Evolutionary conservation across 2,888 invertebrate genomes (phyloP).

Genomic region (Melolontha melolontha): DNA sequence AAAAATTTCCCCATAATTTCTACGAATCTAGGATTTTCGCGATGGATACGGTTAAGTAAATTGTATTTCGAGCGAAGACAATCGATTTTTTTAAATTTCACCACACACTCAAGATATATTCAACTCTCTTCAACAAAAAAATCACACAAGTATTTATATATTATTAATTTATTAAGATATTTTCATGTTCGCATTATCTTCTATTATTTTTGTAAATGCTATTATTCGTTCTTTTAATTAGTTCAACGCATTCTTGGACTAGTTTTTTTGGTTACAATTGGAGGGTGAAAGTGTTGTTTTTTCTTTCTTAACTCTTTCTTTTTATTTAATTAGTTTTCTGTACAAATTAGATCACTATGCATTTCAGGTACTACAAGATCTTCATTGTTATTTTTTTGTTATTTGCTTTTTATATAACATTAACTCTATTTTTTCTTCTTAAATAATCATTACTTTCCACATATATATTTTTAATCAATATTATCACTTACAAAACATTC

Average conservation of each 20-base stretch:
- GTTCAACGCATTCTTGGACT: conserved; percentile 51
- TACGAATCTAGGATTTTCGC: conserved; percentile 5
- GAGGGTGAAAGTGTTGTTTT: conserved; percentile 47
- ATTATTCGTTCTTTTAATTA: conserved; percentile 44
- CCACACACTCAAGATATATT: conserved; percentile 52
- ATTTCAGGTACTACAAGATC: conserved; percentile 51
- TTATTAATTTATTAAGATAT: conserved; percentile 38
- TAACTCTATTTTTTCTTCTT: conserved; percentile 22
- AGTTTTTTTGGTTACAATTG: conserved; percentile 53
- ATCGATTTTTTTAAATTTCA: conserved; percentile 36
- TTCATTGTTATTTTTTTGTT: conserved; percentile 37
- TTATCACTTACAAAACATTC: conserved; percentile 7
- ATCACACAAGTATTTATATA: conserved; percentile 31
- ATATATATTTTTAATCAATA: conserved; percentile 11
- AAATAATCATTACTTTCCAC: neutral
- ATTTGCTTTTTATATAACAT: conserved; percentile 11
- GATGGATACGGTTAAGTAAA: no score
- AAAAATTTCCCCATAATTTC: conserved; percentile 24
- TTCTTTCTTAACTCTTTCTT: conserved; percentile 39
- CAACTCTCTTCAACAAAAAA: conserved; percentile 43
- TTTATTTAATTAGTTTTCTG: conserved; percentile 39
- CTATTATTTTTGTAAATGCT: conserved; percentile 30
- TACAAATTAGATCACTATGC: conserved; percentile 47
- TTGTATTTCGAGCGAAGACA: conserved; percentile 28
- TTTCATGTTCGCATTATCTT: conserved; percentile 21